phyloP scores from a whole-genome alignment of 1,140 invertebrate species.

The Drosophila bifasciata region DNA sequence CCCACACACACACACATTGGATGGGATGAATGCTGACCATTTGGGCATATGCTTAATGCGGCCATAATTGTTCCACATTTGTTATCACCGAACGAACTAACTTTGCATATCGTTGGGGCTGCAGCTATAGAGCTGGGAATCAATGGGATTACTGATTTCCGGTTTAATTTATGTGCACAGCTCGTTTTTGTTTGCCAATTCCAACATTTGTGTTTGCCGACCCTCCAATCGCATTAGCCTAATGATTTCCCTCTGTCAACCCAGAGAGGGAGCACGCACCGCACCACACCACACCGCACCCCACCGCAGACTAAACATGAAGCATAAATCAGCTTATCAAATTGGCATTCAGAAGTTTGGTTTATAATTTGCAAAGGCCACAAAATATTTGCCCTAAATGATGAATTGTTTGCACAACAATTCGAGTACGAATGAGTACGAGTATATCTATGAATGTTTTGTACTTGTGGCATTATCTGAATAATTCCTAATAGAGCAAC shows the following conservation, averaged over 20 bases:
- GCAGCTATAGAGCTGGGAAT: conserved; percentile 35
- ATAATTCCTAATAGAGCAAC: conserved; percentile 23
- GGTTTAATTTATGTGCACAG: conserved; percentile 48
- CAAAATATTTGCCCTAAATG: conserved; percentile 51
- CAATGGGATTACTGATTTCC: conserved; percentile 45
- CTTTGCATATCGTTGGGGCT: conserved; percentile 48
- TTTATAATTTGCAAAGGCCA: conserved; percentile 54
- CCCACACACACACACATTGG: conserved; percentile 8
- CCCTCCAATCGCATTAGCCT: conserved; percentile 66
- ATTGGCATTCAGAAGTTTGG: conserved; percentile 58
- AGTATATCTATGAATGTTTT: not conserved
- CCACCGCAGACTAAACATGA: conserved; percentile 49
- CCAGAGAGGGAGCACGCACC: conserved; percentile 12
- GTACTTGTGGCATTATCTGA: conserved; percentile 34
- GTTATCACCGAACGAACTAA: conserved; percentile 55
- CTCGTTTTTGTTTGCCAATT: conserved; percentile 60
- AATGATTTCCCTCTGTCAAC: conserved; percentile 70
- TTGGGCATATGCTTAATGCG: conserved; percentile 62
- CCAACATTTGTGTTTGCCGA: conserved; percentile 59
- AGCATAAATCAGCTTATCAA: conserved; percentile 73
- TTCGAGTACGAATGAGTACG: no score
- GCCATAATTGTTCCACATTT: conserved; percentile 73
- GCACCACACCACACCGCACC: no score
- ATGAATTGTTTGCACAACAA: conserved; percentile 51
- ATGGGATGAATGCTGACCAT: conserved; percentile 31